Evolutionary conservation across 2,113 vertebrate genomes (phyloP).

Genomic region (Emydura subglobosa): DNA sequence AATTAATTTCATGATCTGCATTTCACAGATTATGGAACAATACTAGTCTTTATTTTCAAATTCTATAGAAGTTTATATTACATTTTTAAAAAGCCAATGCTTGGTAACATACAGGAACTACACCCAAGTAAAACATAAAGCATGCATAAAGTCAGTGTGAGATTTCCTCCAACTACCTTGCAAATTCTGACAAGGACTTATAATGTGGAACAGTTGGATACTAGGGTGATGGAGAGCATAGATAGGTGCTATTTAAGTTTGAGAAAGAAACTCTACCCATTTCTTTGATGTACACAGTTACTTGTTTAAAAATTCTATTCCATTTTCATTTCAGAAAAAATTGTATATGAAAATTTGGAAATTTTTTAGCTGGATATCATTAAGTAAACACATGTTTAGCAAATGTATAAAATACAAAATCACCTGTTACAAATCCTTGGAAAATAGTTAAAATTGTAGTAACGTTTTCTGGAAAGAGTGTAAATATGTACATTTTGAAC

Average conservation of each 20-base stretch:
- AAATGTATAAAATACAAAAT: neutral
- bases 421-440: neutral
- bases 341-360: neutral
- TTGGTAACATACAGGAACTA: too few relatives aligned
- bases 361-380: neutral
- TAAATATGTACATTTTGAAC: fast-evolving
- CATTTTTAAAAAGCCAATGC: too few relatives aligned
- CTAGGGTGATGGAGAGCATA: neutral
- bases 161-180: neutral
- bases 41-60: neutral
- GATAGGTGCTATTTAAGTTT: neutral
- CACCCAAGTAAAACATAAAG: neutral
- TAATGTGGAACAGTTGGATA: neutral
- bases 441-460: neutral
- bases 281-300: neutral
- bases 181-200: neutral
- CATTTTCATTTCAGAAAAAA: neutral
- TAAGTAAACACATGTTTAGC: neutral
- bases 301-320: neutral
- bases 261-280: neutral
- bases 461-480: neutral
- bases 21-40: neutral
- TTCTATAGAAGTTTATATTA: too few relatives aligned
- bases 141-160: neutral
- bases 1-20: neutral